These are phyloP conservation scores for Papilio polytes DNA, from an alignment of 1,140 invertebrate genomes.

Conservation along the genomic window DNA sequence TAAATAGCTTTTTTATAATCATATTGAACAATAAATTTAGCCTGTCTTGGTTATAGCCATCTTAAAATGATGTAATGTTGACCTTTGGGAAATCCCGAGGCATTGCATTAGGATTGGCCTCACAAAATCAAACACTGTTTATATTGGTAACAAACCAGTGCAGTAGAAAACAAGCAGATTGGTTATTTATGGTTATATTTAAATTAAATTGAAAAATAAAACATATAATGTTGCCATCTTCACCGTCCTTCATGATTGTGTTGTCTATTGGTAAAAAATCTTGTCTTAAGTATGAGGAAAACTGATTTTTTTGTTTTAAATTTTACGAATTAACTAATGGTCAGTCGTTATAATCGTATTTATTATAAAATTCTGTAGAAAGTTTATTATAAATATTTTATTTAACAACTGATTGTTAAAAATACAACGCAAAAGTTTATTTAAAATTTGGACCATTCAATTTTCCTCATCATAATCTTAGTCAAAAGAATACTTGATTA, in stretches of 20 bases:
- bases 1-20: no score
- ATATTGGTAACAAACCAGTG: no score
- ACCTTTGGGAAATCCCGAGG: no score
- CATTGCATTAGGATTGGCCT: no score
- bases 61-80: no score
- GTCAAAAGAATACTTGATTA: background rate
- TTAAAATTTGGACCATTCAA: background rate
- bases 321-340: background rate
- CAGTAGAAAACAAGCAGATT: no score
- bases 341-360: background rate
- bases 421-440: background rate
- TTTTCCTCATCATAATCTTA: background rate
- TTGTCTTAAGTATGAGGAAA: constrained; percentile 22
- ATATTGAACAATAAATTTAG: no score
- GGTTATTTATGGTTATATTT: no score
- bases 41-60: no score
- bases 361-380: background rate
- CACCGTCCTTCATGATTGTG: background rate
- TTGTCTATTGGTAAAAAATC: background rate
- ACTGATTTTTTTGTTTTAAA: background rate
- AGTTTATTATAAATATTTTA: background rate
- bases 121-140: no score
- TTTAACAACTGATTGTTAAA: no score
- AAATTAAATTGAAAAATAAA: background rate
- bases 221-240: background rate